These are phyloP conservation scores for Xiphorhynchus erythropygius DNA, from an alignment of 2,797 vertebrate species.

Conservation along the genomic window DNA sequence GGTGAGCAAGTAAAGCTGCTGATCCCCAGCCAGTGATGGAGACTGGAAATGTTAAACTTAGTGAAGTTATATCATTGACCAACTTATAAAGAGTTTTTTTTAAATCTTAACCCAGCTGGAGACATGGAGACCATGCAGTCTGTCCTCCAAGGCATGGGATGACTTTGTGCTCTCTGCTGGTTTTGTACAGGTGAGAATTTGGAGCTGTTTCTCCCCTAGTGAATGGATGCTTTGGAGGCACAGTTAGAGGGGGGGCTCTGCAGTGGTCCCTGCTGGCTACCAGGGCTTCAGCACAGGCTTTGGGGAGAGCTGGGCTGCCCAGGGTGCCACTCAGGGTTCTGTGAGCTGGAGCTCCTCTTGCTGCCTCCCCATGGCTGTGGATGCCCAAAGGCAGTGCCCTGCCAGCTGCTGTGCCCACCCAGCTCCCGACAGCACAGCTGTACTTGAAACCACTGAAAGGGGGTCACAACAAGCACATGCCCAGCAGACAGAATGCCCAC, in stretches of 20 bases:
- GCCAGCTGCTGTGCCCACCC: not conserved
- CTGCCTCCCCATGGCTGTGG: rapidly evolving
- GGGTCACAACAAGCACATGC: not conserved
- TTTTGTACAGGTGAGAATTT: not conserved
- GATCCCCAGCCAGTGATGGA: not conserved
- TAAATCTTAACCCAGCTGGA: not conserved
- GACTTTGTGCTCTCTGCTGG: not conserved
- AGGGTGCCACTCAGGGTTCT: not conserved
- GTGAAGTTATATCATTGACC: not conserved
- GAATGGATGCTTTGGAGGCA: rapidly evolving
- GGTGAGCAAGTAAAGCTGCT: not conserved
- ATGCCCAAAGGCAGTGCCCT: not conserved
- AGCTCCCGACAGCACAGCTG: not conserved
- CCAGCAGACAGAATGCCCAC: rapidly evolving
- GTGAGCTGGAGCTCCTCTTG: rapidly evolving
- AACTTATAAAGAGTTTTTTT: not conserved
- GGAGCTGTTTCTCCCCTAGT: not conserved
- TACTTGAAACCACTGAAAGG: rapidly evolving
- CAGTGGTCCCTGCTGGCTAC: not conserved
- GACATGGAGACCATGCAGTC: rapidly evolving
- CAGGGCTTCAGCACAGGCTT: rapidly evolving
- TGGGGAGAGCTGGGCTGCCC: not conserved
- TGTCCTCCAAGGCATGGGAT: not conserved
- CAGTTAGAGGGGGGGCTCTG: not conserved
- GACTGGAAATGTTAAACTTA: not conserved